Base-by-base conservation (phyloP, 1,140 invertebrate species). In the Nasonia longicornis region DNA sequence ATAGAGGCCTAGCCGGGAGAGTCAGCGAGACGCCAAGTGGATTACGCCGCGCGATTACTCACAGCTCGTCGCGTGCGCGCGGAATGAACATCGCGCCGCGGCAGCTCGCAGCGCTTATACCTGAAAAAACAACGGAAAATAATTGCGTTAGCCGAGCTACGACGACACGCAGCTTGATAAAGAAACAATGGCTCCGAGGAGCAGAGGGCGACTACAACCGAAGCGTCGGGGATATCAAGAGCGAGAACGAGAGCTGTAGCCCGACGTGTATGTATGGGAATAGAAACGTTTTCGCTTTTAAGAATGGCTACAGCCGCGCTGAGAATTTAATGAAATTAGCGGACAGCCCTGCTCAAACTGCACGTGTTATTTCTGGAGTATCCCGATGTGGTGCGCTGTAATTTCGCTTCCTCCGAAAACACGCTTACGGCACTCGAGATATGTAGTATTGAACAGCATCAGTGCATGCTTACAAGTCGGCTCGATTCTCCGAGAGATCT, bases 41-140 rank as follows among this genome's bases (percentile, higher is more conserved):
- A 42, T 72, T 72, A 79, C 72, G 52, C n/a, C 11, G 14, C 14
- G 58, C 20, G 69, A 72, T 79, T 79, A 42, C 77, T 42, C 69
- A 42, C 48, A 26, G 48, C 20, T 79, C 48, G 20, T 71, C 69
- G 67, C 69, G 2, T 45, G 11, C 0, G 22, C 48, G 22, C 6
- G 12, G 63, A 63, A 7, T 22, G 11, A 67, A 31, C 29, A 29
- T 58, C 6, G 38, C 0, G 11, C 38, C 6, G 38, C 0, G 11
- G 31, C 4, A 35, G 31, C 31, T 35, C 4, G 76, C 48, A 58
- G 16, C 58, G 71, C 78, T 66, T 74, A 48, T 48, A 80, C 78
- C 58, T 80, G 87, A 89, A 90, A 89, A 88, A 89, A 89, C 88
- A 88, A 88, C 84, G 86, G 82, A 87, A 86, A 88, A 88, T 87